Conservation (phyloP, 2,797 vertebrate species). For the Phoebastria nigripes region DNA sequence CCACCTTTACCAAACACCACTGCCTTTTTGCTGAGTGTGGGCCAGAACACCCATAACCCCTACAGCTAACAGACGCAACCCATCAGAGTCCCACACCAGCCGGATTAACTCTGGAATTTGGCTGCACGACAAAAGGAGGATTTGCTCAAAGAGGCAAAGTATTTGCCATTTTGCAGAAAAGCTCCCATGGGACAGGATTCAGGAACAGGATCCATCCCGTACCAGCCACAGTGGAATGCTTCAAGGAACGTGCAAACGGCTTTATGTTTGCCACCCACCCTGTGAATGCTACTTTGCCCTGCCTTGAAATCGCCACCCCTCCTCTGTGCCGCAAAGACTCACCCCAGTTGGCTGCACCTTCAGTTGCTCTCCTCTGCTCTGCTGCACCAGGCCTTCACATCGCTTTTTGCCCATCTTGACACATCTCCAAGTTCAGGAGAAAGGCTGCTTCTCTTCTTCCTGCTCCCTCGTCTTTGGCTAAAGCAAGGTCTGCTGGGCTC, state of each 20-base stretch:
- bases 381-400: fast-evolving
- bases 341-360: neutral
- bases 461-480: neutral
- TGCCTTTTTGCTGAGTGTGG: neutral
- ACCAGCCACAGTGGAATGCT: neutral
- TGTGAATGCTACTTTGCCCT: neutral
- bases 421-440: neutral
- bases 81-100: fast-evolving
- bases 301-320: neutral
- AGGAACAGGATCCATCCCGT: neutral
- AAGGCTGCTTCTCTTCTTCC: neutral
- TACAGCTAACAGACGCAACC: fast-evolving
- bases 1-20: neutral
- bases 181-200: neutral
- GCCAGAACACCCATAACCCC: neutral
- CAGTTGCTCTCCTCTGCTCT: neutral
- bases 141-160: neutral
- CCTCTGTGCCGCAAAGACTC: neutral
- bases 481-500: neutral
- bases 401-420: neutral
- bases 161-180: neutral
- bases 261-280: neutral
- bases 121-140: neutral
- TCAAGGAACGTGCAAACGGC: neutral
- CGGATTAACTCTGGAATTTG: fast-evolving